Evolutionary conservation across 2,888 invertebrate species (phyloP), one percentile per base, ranked within the genome.

Genomic region (Cetonia aurata): DNA sequence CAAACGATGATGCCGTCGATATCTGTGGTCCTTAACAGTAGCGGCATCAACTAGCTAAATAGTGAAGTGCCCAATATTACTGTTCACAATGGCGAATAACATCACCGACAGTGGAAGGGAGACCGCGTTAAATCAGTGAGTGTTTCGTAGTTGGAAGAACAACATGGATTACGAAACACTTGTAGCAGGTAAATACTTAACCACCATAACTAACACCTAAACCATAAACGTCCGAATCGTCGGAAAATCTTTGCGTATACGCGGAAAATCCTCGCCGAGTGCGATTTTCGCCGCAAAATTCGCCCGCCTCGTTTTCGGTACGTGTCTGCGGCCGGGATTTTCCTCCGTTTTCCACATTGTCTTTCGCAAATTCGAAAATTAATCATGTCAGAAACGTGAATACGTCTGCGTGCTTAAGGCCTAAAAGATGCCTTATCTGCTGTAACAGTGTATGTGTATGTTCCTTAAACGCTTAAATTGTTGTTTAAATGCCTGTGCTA

Each of bases 81-180:
- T 73, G 74, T 76, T 73, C 75, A 75, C 74, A 71, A 72, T 72
- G 72, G 73, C 73, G 60, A 56, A 53, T 68, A 72, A 71, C 74
- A 72, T 73, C 71, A 73, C 70, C 71, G 70, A 66, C 69, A 71
- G 70, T 75, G 72, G 75, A 72, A 75, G 77, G 77, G 75, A 76
- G 77, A 74, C 73, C 73, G 75, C 71, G 75, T 75, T 75, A 75
- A 75, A 76, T 77, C 77, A 78, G 78, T 78, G 75, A 78, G 78
- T 78, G 78, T 72, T 72, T 76, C 73, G 77, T 77, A 73, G 76
- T 77, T 73, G 76, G 72, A 72, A 76, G 74, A 75, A 75, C 75
- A 78, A 75, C 77, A 79, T 79, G 76, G 77, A 79, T 75, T 83
- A 83, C 79, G 83, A 83, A 80, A 83, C 83, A 73, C 77, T 84